Percentiles rank a stretch among this genome's conserved stretches.
These are phyloP conservation scores for Accipiter virgatus DNA, from an alignment of 2,113 vertebrate genomes.

Conservation along the genomic window DNA sequence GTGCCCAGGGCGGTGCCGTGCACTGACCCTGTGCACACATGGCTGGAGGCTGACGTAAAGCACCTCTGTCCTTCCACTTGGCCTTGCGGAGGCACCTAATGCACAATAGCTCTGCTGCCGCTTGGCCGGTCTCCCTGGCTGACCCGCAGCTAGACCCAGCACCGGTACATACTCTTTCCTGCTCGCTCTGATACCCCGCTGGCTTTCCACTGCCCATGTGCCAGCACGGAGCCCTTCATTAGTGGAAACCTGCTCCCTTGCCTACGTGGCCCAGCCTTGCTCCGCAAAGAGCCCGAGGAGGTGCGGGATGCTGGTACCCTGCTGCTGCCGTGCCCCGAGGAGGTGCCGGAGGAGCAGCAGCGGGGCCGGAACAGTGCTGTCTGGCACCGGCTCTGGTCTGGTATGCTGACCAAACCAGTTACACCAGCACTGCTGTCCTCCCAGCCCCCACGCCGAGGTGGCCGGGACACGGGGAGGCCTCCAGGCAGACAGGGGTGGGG, in stretches of 20 bases:
- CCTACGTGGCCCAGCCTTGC: accelerated
- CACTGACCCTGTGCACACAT: background rate
- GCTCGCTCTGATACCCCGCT: accelerated
- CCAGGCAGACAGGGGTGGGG: background rate
- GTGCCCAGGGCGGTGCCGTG: accelerated
- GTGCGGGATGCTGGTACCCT: accelerated
- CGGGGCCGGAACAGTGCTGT: background rate
- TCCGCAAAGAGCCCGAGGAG: accelerated
- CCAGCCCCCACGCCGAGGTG: background rate
- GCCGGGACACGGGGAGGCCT: background rate
- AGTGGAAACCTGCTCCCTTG: accelerated
- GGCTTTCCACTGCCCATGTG: background rate
- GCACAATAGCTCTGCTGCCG: accelerated
- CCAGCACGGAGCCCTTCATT: background rate
- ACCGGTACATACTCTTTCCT: accelerated
- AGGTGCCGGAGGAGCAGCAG: background rate
- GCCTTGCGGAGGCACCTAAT: background rate
- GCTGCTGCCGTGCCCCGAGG: background rate
- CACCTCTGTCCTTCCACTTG: background rate
- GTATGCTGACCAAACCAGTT: constrained; percentile 39
- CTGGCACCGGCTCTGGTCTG: background rate
- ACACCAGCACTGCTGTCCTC: background rate
- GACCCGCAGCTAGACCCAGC: background rate
- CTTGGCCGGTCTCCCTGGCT: accelerated
- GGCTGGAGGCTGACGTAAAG: background rate